Conservation (phyloP, 1,140 invertebrate species). For the Drosophila nannoptera region DNA sequence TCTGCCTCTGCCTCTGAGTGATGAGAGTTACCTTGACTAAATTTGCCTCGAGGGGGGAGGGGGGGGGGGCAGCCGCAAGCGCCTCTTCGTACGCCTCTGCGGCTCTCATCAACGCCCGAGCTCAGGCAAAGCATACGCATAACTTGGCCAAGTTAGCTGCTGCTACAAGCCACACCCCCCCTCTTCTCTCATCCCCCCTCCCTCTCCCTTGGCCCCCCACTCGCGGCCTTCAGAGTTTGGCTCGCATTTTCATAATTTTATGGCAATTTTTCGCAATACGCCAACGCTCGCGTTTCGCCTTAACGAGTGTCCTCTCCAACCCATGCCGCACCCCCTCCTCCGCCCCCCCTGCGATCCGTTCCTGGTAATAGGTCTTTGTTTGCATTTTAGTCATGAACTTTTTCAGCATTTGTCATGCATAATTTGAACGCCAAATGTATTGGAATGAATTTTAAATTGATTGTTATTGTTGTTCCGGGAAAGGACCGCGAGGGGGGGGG, state of each 20-base stretch:
- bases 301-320: neutral
- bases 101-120: neutral
- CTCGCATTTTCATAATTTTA: slow-evolving; percentile 75
- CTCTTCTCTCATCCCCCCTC: neutral
- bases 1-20: slow-evolving; percentile 13
- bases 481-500: neutral
- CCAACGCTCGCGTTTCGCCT: slow-evolving; percentile 46
- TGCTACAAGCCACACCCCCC: slow-evolving; percentile 1
- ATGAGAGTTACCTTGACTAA: slow-evolving; percentile 44
- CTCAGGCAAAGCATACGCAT: slow-evolving; percentile 4
- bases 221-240: slow-evolving; percentile 55
- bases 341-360: neutral
- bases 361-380: slow-evolving; percentile 48
- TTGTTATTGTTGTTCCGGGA: slow-evolving; percentile 54
- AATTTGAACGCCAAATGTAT: slow-evolving; percentile 75
- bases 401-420: slow-evolving; percentile 76
- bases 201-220: neutral
- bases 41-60: slow-evolving; percentile 13
- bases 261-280: slow-evolving; percentile 71
- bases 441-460: slow-evolving; percentile 78
- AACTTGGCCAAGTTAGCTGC: slow-evolving; percentile 7
- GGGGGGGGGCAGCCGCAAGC: neutral
- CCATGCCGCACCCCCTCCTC: neutral
- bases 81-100: neutral
- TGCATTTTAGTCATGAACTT: slow-evolving; percentile 77